A percentile compares a stretch with the other conserved stretches of the same genome.
Conservation (phyloP, 2,888 invertebrate species). For the Frankliniella intonsa region DNA sequence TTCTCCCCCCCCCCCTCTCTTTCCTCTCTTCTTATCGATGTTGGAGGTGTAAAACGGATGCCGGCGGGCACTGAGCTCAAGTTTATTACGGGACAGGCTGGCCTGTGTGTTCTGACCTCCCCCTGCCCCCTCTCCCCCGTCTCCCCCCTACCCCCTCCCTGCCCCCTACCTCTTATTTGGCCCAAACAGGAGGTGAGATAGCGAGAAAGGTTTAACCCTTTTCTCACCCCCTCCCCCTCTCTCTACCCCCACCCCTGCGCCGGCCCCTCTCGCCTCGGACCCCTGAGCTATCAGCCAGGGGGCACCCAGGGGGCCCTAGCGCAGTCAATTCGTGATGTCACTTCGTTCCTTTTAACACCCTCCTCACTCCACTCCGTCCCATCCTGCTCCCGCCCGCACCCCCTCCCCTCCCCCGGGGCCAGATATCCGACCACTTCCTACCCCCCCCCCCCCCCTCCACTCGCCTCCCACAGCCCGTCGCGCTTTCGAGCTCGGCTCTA, state of each 20-base stretch:
- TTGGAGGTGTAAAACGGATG: background rate
- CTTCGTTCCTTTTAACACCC: conserved; percentile 22
- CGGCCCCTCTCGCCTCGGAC: background rate
- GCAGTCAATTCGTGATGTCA: conserved; percentile 24
- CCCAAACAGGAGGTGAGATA: background rate
- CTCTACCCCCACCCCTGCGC: background rate
- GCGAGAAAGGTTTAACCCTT: background rate
- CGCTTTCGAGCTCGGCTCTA: background rate
- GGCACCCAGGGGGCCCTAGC: conserved; percentile 1
- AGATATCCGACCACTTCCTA: background rate
- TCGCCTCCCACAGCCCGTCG: background rate
- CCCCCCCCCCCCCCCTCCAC: background rate
- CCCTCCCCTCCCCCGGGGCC: background rate
- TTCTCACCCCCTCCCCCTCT: background rate
- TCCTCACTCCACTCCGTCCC: background rate
- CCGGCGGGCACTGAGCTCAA: conserved; percentile 3
- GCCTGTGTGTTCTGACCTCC: background rate
- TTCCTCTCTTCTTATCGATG: background rate
- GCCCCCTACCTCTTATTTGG: background rate
- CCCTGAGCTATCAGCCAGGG: background rate
- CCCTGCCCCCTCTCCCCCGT: too few species aligned
- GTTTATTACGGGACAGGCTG: background rate
- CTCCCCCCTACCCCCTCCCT: background rate
- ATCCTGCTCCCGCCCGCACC: background rate
- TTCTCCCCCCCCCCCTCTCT: background rate